phyloP scores from a whole-genome alignment of 1,140 invertebrate genomes.

The Zelostemma sp. region DNA sequence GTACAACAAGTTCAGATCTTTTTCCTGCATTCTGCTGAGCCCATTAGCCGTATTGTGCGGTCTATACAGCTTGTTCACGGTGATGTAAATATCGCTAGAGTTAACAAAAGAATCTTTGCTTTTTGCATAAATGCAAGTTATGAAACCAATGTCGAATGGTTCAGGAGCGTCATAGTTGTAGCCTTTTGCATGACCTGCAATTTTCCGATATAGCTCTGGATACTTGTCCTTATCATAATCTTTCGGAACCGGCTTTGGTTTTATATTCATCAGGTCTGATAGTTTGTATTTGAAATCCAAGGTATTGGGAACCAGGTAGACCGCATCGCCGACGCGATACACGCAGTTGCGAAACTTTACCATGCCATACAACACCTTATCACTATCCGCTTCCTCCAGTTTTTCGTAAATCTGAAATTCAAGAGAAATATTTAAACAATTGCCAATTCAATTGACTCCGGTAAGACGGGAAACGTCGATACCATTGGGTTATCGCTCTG shows the following conservation, averaged over 20 bases:
- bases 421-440: not conserved
- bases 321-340: conserved; percentile 78
- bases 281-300: conserved; percentile 74
- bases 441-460: not conserved
- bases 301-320: conserved; percentile 79
- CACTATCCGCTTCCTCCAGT: conserved; percentile 44
- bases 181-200: conserved; percentile 77
- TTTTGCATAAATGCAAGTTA: conserved; percentile 73
- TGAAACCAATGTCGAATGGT: conserved; percentile 81
- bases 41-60: conserved; percentile 82
- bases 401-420: conserved; percentile 45
- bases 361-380: conserved; percentile 49
- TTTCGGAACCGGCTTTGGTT: conserved; percentile 67
- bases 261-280: conserved; percentile 35
- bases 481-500: conserved; percentile 51
- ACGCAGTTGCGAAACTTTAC: conserved; percentile 69
- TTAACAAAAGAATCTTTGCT: conserved; percentile 69
- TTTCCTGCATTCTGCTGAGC: conserved; percentile 69
- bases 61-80: conserved; percentile 80
- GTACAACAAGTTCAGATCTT: conserved; percentile 82
- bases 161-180: conserved; percentile 81
- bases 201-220: conserved; percentile 84
- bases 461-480: not conserved
- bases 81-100: conserved; percentile 75
- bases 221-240: conserved; percentile 79